phyloP scores from a whole-genome alignment of 2,113 vertebrate species.

The Cariama cristata region DNA sequence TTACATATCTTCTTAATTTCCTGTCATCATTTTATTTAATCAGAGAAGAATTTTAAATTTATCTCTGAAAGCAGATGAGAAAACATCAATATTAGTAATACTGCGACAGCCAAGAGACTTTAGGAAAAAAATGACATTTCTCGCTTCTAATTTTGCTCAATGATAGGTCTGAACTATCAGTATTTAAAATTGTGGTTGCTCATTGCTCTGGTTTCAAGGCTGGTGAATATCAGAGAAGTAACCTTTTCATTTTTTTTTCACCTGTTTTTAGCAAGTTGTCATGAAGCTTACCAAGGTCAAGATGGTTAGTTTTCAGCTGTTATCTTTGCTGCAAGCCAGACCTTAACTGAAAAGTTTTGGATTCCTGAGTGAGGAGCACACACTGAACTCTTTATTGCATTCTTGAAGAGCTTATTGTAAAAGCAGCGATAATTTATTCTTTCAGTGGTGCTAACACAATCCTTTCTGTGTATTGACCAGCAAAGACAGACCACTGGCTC shows the following conservation, averaged over 20 bases:
- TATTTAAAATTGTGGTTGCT: not conserved
- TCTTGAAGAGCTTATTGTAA: constrained; percentile 70
- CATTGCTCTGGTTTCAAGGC: not conserved
- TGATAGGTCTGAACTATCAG: not conserved
- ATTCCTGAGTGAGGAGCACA: constrained; percentile 70
- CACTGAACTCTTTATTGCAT: constrained; percentile 70
- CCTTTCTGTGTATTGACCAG: constrained; percentile 62
- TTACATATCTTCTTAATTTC: not conserved
- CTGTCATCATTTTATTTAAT: not conserved
- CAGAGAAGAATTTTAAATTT: not conserved
- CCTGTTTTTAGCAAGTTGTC: constrained; percentile 58
- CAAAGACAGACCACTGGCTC: constrained; percentile 61
- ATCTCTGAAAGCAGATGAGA: not conserved
- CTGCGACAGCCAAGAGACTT: not conserved
- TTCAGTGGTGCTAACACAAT: constrained; percentile 65
- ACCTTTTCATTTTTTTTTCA: constrained; percentile 17
- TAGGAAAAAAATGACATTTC: not conserved
- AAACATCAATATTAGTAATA: not conserved
- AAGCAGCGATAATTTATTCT: constrained; percentile 69
- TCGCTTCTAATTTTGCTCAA: not conserved
- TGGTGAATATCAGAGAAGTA: not conserved
- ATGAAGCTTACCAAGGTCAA: constrained; percentile 43
- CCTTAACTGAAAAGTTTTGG: constrained; percentile 65
- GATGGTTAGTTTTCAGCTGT: constrained; percentile 62
- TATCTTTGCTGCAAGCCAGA: constrained; percentile 70